Evolutionary conservation across 1,140 invertebrate genomes (phyloP), one percentile per base, ranked within the genome.

Genomic region (Hydropsyche tenuis): DNA sequence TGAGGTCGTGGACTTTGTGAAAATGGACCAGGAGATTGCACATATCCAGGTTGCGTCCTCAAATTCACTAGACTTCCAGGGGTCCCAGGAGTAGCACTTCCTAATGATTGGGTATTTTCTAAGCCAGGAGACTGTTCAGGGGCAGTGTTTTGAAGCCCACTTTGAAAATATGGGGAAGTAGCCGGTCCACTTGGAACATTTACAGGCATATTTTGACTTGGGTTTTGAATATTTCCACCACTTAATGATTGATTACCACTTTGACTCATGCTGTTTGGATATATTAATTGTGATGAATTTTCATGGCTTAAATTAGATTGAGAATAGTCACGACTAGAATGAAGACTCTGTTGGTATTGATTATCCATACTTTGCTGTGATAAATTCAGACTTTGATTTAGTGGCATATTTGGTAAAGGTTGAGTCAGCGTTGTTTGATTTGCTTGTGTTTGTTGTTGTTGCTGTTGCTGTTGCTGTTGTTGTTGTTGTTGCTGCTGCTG

Each of bases 401-500:
- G 42, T 16, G 69, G 69, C 56, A 72, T 72, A 22, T 63, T 72
- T 1, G 53, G 70, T 70, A 77, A 45, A 23, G 60, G 70, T 60
- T 74, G 72, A 6, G 42, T 7, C 30, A 56, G n/a, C 30, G 27
- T 64, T 37, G 30, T 20, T 62, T 53, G 25, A 62, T 18, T 69
- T 68, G 56, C n/a, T 37, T 48, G 80, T 72, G 82, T 82, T 63
- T 84, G 82, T 73, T 85, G 84, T 76, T 82, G 18, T 9, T 84
- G 75, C 73, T 84, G 83, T 78, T 83, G 83, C 66, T 85, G 84
- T 56, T 85, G 80, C 69, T 82, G 82, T 64, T 84, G 82, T 73
- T 85, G 84, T 77, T 82, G 18, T 7, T 84, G 74, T 74, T 84
- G 83, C 78, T 83, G 83, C 66, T 85, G 84, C 53, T 85, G 83